phyloP scores from a whole-genome alignment of 2,888 invertebrate genomes.

The Andricus quercusramuli region DNA sequence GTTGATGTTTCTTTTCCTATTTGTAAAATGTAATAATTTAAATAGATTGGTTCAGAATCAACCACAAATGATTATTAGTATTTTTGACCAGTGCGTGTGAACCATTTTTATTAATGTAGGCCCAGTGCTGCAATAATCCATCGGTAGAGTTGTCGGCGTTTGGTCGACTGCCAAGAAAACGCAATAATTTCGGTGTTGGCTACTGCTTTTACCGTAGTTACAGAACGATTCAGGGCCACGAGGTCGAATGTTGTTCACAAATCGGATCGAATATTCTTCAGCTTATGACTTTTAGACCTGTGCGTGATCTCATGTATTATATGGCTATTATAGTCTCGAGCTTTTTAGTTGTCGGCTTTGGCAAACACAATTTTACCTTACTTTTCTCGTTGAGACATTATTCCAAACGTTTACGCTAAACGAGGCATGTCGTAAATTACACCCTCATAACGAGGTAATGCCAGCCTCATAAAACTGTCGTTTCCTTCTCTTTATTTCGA shows the following conservation, averaged over 20 bases:
- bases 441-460: not conserved
- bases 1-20: too few relatives aligned
- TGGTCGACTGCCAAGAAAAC: slow-evolving; percentile 40
- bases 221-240: slow-evolving; percentile 28
- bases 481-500: not conserved
- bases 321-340: not conserved
- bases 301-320: not conserved
- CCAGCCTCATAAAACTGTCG: not conserved
- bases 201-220: slow-evolving; percentile 35
- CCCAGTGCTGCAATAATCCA: slow-evolving; percentile 41
- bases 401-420: not conserved
- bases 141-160: slow-evolving; percentile 30
- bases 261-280: not conserved
- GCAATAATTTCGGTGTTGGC: slow-evolving; percentile 42
- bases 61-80: not conserved
- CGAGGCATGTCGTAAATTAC: slow-evolving; percentile 9
- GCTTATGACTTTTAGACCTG: not conserved
- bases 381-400: not conserved
- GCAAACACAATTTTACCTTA: not conserved
- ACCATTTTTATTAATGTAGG: slow-evolving; percentile 42
- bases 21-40: too few relatives aligned
- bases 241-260: slow-evolving; percentile 25
- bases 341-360: not conserved
- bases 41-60: too few relatives aligned
- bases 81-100: slow-evolving; percentile 20